Evolutionary conservation across 2,888 invertebrate genomes (phyloP).

Genomic region (Beris morrisii): DNA sequence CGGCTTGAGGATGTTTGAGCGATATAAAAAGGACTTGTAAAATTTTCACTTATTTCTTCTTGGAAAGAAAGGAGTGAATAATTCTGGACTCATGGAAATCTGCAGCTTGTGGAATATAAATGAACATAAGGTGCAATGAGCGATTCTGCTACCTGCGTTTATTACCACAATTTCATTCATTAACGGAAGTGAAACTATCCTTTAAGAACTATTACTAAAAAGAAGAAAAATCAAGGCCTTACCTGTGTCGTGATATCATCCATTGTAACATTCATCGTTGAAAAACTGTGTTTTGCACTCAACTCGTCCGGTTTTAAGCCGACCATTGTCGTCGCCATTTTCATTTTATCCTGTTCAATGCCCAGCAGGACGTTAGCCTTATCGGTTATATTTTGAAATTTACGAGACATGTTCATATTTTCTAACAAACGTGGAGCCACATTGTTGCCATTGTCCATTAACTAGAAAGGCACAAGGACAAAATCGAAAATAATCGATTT

Average conservation of each 20-base stretch:
- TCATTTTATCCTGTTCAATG: conserved; percentile 6
- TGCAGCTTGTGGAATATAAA: too few relatives aligned
- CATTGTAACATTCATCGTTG: conserved; percentile 30
- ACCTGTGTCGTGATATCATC: conserved; percentile 31
- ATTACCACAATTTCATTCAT: too few relatives aligned
- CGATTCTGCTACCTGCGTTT: too few relatives aligned
- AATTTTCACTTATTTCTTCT: too few relatives aligned
- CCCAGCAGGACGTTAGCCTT: background rate
- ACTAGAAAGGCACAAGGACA: background rate
- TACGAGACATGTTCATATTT: background rate
- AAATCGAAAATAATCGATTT: background rate
- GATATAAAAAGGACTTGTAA: too few relatives aligned
- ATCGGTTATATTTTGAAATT: background rate
- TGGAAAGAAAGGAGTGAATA: too few relatives aligned
- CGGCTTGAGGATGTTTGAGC: too few relatives aligned
- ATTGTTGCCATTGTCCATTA: conserved; percentile 9
- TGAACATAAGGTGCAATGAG: too few relatives aligned
- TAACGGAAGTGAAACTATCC: too few relatives aligned
- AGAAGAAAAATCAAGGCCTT: background rate
- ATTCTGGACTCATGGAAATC: too few relatives aligned
- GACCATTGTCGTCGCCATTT: background rate
- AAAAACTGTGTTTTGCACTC: conserved; percentile 8
- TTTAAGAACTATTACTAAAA: too few relatives aligned
- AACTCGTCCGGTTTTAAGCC: conserved; percentile 4
- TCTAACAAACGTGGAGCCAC: conserved; percentile 8